Percentiles rank a stretch among this genome's conserved stretches.
phyloP scores from a whole-genome alignment of 2,888 invertebrate species.

The Auanema sp. region DNA sequence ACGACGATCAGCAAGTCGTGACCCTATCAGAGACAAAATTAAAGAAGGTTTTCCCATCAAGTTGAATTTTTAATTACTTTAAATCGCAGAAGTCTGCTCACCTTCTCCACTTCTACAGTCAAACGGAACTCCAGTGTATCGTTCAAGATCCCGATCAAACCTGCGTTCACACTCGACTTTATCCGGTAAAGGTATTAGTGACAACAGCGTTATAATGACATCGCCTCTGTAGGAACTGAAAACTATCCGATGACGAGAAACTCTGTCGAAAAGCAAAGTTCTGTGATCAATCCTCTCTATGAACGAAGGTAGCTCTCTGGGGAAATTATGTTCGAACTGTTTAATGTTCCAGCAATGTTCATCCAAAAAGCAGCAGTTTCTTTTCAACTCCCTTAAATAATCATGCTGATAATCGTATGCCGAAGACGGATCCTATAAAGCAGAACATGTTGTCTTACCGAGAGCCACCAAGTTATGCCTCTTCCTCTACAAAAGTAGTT shows the following conservation, averaged over 20 bases:
- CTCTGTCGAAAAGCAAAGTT: constrained; percentile 12
- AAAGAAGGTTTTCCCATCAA: constrained; percentile 13
- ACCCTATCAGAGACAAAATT: constrained; percentile 13
- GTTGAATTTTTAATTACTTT: not conserved
- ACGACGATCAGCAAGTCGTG: constrained; percentile 14
- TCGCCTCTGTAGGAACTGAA: not conserved
- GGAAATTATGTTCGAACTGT: not conserved
- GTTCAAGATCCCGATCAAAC: constrained; percentile 7
- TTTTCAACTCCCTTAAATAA: no score
- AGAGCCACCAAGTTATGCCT: no score
- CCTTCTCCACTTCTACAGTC: constrained; percentile 5
- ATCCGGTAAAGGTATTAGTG: not conserved
- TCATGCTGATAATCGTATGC: no score
- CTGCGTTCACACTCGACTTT: constrained; percentile 10
- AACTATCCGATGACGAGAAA: not conserved
- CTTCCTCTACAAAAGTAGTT: no score
- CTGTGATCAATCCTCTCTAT: constrained; percentile 14
- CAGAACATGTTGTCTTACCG: no score
- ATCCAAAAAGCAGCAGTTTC: no score
- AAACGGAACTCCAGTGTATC: constrained; percentile 5
- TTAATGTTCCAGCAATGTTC: not conserved
- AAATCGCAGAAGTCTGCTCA: constrained; percentile 6
- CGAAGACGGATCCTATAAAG: no score
- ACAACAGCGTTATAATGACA: no score
- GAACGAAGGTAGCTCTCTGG: constrained; percentile 5